Base-by-base conservation (phyloP, 2,888 invertebrate genomes). In the Biston betularia region DNA sequence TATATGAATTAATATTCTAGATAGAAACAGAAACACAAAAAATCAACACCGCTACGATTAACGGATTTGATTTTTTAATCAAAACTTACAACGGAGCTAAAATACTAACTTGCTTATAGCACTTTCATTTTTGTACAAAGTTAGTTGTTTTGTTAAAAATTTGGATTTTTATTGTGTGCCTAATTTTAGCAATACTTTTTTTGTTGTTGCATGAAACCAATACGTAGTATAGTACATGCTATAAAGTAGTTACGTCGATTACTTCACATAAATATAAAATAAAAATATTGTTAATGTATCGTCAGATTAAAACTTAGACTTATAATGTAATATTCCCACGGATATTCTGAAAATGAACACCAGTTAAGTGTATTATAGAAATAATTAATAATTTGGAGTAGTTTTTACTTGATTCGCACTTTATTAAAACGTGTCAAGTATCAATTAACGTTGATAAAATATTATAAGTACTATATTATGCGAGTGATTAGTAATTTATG, bases 341-440 rank as follows among this genome's bases (percentile, higher is more conserved):
- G 38, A 55, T 35, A 55, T 63, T 56, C 49, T 55, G 45, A 63
- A 45, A 52, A 46, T 45, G 57, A 63, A 63, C 63, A 58, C 63
- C 57, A 63, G 53, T 63, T 55, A 48, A 52, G 33, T 44, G 15
- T 60, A 60, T 42, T 40, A 42, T 50, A 40, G 8, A 42, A 7
- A 82, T 57, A 35, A 45, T 54, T 15, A 7, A 82, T 57, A 24
- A 35, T 35, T 46, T 46, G 40, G 15, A 49, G 40, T 58, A 40
- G 40, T 38, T 35, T 40, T 24, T 49, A 49, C 35, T 40, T 24
- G 35, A 33, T 10, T 50, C 0, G 24, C 0, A 24, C 8, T 33
- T 55, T 24, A 38, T 33, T 24, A 33, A 48, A 34, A 34, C 8
- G 3, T 12, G 38, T 62, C 48, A 53, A 60, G 46, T 11, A 24